Base-by-base conservation (phyloP, 2,113 vertebrate genomes). In the Stegastes partitus region DNA sequence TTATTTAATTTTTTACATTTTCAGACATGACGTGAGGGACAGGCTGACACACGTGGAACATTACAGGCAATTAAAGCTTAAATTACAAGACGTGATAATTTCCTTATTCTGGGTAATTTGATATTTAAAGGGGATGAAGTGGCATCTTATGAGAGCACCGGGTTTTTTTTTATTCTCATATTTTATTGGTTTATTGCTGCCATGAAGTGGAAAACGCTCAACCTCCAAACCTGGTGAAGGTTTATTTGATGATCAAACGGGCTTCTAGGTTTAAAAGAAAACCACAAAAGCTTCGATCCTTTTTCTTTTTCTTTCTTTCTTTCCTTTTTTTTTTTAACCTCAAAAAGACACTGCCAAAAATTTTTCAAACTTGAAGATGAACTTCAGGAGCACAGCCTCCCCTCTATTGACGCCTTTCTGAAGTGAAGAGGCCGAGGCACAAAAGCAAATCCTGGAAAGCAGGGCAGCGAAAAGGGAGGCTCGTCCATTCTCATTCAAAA, bases 331-430 rank as follows among this genome's bases (percentile, higher is more conserved):
- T 45, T 45, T 45, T 16, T 18, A 5, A 14, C 3, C 19, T 59
- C 14, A 72, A 77, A 86, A 79, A 72, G 82, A 88, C 65, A 81
- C 62, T 83, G 76, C 44, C 82, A 70, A 77, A 84, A 69, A 75
- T 80, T 87, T 79, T 91, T 84, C 90, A 96, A 96, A 95, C 96
- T 96, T 97, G 96, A 96, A 94, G 95, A 94, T 98, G 96, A 97
- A 97, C 96, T 96, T 96, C 94, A 94, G 56, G 81, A 74, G 67
- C 77, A 59, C 61, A 79, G 79, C 76, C 67, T 82, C 73, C 79
- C 90, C 92, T 94, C 92, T 89, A 93, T 94, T 95, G 94, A 95
- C 84, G 90, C 90, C 87, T 93, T 93, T 93, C 84, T 89, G 80
- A 93, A 91, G 89, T 63, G 78, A 93, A 91, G 94, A 93, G 90